A percentile compares a stretch with the other conserved stretches of the same genome.
Conservation (phyloP, 2,113 vertebrate genomes). For the Hypomesus transpacificus region DNA sequence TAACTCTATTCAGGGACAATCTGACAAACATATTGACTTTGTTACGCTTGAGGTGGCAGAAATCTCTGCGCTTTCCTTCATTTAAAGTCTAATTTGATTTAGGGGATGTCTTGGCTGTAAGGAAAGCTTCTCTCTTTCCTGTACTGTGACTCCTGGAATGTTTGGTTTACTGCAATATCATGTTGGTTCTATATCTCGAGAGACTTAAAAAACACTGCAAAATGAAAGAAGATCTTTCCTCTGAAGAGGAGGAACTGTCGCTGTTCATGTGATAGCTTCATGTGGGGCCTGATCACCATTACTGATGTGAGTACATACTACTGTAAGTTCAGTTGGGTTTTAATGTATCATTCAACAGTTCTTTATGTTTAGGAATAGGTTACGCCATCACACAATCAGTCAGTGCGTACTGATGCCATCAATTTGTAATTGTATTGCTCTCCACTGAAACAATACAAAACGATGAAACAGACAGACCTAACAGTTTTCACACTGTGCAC, state of each 20-base stretch:
- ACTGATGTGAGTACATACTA: no score
- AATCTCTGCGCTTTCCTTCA: conserved; percentile 44
- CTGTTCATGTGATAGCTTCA: no score
- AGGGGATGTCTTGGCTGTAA: conserved; percentile 7
- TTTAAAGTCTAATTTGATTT: conserved; percentile 53
- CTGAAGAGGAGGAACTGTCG: no score
- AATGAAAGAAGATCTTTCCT: no score
- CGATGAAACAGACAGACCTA: not conserved
- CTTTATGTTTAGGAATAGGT: not conserved
- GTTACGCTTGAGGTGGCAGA: conserved; percentile 51
- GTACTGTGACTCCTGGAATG: conserved; percentile 17
- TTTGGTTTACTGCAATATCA: conserved; percentile 19
- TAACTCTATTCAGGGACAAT: conserved; percentile 57
- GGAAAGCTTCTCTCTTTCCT: conserved; percentile 9
- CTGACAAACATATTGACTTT: conserved; percentile 68
- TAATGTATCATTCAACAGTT: no score
- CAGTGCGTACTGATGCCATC: no score
- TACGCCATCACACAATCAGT: no score
- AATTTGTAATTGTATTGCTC: not conserved
- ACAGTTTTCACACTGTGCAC: no score
- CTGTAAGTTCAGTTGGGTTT: no score
- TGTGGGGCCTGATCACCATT: no score
- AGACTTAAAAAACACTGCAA: no score
- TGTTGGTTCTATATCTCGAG: conserved; percentile 3
- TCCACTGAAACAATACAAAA: not conserved